Base-by-base conservation (phyloP, 2,888 invertebrate genomes). In the Germaria angustata region DNA sequence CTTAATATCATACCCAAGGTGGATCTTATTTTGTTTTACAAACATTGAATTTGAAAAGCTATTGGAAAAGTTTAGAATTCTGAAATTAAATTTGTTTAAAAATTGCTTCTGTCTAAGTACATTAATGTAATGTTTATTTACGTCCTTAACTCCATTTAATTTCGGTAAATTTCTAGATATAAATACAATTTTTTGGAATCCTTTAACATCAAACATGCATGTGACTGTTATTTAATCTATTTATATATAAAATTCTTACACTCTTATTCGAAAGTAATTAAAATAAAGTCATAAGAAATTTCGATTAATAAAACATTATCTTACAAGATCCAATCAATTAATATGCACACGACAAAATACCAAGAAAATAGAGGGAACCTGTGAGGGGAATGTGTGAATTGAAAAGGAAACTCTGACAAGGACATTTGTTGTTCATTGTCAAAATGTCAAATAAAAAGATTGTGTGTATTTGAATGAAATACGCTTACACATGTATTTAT, bases 251-350 rank as follows among this genome's bases (percentile, higher is more conserved):
- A 20, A 1, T 41, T 34, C 55, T 55, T 34, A 17, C 11, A 32
- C 2, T 17, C 1, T 34, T 24, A 9, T 28, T 46, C 28, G 34
- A 15, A 57, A 15, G 11, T 39, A 13, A n/a, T 36, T n/a, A 51
- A 34, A 81, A 68, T 49, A 61, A 36, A 69, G 69, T 80, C 75
- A 80, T 63, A 39, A 32, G 69, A 69, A 66, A 53, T 77, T 81
- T 61, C 44, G 77, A 77, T 77, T 81, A 72, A 66, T 66, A 41
- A 57, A 49, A 65, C 44, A 66, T 77, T 71, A 77, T 55, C 53
- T 11, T 57, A 57, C 49, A 28, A 41, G 71, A 71, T 71, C 13
- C 15, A 53, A 34, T 41, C 32, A 73, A 53, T 41, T 41, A 63
- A 28, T n/a, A n/a, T 51, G 22, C 8, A 49, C 4, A 63, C 32